These are phyloP conservation scores for Gymnothorax javanicus DNA, from an alignment of 2,797 vertebrate species.

Conservation along the genomic window DNA sequence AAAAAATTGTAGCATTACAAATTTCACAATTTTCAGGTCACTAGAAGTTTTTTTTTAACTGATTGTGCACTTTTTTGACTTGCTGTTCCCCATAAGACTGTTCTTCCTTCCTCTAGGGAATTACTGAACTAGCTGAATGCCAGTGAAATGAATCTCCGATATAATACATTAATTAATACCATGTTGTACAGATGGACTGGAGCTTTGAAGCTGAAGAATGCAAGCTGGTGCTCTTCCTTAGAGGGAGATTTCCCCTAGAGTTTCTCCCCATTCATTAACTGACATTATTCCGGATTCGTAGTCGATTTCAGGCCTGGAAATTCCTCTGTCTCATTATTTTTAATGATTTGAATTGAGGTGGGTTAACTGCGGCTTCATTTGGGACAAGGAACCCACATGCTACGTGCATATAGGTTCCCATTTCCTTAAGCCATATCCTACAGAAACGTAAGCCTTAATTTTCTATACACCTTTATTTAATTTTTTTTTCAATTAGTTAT, in stretches of 20 bases:
- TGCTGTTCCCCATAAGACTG: background rate
- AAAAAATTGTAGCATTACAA: background rate
- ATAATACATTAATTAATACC: constrained; percentile 11
- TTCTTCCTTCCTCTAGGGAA: background rate
- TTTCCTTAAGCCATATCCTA: background rate
- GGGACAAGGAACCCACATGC: background rate
- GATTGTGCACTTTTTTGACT: background rate
- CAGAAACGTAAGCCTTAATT: background rate
- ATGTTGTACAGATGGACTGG: constrained; percentile 5
- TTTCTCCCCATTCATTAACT: background rate
- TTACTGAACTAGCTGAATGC: background rate
- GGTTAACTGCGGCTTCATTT: background rate
- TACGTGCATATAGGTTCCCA: background rate
- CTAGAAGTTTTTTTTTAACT: background rate
- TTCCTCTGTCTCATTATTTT: background rate
- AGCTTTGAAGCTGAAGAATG: constrained; percentile 18
- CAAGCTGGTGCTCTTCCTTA: constrained; percentile 17
- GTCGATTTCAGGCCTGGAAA: background rate
- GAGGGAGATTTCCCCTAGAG: constrained; percentile 5
- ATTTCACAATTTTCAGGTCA: background rate
- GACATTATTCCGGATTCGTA: background rate
- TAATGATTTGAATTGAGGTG: background rate
- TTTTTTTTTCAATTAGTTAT: constrained; percentile 3
- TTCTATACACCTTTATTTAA: background rate
- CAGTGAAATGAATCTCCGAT: background rate